Evolutionary conservation across 2,797 vertebrate genomes (phyloP).

Genomic region (Knipowitschia caucasica): DNA sequence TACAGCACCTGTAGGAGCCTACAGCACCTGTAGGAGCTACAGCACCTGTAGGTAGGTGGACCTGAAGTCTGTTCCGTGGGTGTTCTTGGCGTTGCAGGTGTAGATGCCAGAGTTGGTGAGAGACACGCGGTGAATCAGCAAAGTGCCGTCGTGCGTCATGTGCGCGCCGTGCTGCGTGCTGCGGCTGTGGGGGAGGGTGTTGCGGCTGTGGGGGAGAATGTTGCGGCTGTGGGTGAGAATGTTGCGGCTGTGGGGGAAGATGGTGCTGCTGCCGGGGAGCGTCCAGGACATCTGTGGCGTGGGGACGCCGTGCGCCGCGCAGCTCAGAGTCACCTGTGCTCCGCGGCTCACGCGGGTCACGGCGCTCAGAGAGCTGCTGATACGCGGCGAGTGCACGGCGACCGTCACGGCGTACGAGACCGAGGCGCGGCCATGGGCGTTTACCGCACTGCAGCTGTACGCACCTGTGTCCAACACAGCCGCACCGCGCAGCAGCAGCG

Average conservation of each 20-base stretch:
- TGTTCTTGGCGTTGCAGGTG: constrained; percentile 80
- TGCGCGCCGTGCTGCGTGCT: constrained; percentile 72
- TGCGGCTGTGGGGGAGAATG: constrained; percentile 76
- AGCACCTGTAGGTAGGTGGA: constrained; percentile 80
- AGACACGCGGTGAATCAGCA: constrained; percentile 74
- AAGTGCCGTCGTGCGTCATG: constrained; percentile 75
- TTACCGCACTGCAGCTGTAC: constrained; percentile 76
- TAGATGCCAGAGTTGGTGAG: constrained; percentile 82
- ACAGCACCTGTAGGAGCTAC: too few species aligned
- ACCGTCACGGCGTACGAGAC: constrained; percentile 75
- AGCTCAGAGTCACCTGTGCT: constrained; percentile 66
- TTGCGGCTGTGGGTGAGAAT: constrained; percentile 70
- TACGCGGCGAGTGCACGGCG: constrained; percentile 75
- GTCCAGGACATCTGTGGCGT: constrained; percentile 83
- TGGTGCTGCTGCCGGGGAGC: constrained; percentile 76
- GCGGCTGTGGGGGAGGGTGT: constrained; percentile 70
- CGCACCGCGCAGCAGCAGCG: constrained; percentile 70
- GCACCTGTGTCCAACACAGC: constrained; percentile 76
- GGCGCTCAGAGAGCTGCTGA: constrained; percentile 66
- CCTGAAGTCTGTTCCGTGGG: constrained; percentile 80
- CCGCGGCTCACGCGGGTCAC: constrained; percentile 69
- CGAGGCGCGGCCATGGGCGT: constrained; percentile 72
- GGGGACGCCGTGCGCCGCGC: constrained; percentile 70
- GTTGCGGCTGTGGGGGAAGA: constrained; percentile 72
- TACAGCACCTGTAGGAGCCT: too few species aligned